Base-by-base conservation (phyloP, 92 coral and sea anemone genomes). In the Scolanthus callimorphus region DNA sequence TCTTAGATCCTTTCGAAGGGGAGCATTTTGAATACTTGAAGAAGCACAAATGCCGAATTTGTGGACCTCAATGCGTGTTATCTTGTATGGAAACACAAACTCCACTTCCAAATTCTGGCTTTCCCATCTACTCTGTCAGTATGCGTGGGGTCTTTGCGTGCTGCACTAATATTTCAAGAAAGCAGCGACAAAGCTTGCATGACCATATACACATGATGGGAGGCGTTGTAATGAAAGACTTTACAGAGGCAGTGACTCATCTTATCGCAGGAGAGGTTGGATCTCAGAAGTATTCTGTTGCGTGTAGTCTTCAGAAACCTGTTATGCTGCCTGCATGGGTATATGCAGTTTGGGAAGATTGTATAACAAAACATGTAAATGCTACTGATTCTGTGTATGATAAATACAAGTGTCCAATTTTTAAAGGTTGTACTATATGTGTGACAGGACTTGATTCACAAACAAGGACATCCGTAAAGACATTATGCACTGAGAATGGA, bases 221-320 rank as follows among this genome's bases (percentile, higher is more conserved):
- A 34, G 98, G 98, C 19, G 41, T 59, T 22, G 76, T 74, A 15
- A 63, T 69, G 20, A 80, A 74, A 21, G 89, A 80, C 29, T 84
- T 92, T 25, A 88, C 96, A 37, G 80, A 72, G 23, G 66, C 83
- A 48, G 98, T 92, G 17, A 92, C 98, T 23, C 98, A 92, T 78
- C 71, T 92, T 22, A 77, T 92, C 31, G 96, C 98, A n/a, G 94
- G 90, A 3, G 98, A 92, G 74, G 96, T 92, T 24, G 96, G 96
- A 13, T 84, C 94, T 15, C 69, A 84, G 71, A 92, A 92, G 34
- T 92, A 92, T 56, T 56, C 76, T 23, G 88, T 77, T 65, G 98
- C 98, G 0, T 64, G 85, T n/a, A 74, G 65, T 50, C 65, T 76
- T n/a, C 64, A 76, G 25, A 89, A 77, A 55, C 80, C 86, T 3